These are phyloP conservation scores for Xyrichtys novacula DNA, from an alignment of 2,797 vertebrate genomes.

Conservation along the genomic window DNA sequence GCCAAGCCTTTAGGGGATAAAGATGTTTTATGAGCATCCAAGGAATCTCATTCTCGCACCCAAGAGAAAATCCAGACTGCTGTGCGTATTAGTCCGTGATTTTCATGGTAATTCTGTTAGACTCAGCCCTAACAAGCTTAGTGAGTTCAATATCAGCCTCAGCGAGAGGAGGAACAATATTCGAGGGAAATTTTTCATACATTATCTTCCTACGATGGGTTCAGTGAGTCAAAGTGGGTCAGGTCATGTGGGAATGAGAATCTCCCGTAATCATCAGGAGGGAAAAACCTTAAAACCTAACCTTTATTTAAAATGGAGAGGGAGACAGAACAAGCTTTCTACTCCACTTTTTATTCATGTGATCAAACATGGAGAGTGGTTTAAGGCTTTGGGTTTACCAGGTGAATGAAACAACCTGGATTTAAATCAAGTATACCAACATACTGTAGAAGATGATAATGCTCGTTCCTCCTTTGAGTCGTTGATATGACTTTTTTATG, in stretches of 20 bases:
- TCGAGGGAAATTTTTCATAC: neutral
- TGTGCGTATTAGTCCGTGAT: neutral
- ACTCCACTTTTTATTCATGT: too few relatives aligned
- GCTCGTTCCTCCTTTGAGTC: too few relatives aligned
- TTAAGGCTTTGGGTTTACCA: too few relatives aligned
- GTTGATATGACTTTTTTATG: neutral
- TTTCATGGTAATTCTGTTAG: neutral
- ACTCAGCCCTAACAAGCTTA: neutral
- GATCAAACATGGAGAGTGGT: too few relatives aligned
- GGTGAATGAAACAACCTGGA: neutral
- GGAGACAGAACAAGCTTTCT: neutral
- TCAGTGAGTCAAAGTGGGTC: conserved; percentile 32
- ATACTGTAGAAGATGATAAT: too few relatives aligned
- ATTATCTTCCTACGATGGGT: neutral
- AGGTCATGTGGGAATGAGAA: conserved; percentile 26
- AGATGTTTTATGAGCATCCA: conserved; percentile 29
- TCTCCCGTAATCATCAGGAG: neutral
- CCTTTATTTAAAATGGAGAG: conserved; percentile 7
- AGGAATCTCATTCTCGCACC: neutral
- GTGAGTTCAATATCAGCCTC: neutral
- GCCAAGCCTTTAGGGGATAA: conserved; percentile 12
- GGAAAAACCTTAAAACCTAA: too few relatives aligned
- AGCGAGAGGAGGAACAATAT: neutral
- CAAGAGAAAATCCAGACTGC: neutral
- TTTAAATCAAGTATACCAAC: neutral